Conservation (phyloP, 2,888 invertebrate species). For the Gortyna flavago region DNA sequence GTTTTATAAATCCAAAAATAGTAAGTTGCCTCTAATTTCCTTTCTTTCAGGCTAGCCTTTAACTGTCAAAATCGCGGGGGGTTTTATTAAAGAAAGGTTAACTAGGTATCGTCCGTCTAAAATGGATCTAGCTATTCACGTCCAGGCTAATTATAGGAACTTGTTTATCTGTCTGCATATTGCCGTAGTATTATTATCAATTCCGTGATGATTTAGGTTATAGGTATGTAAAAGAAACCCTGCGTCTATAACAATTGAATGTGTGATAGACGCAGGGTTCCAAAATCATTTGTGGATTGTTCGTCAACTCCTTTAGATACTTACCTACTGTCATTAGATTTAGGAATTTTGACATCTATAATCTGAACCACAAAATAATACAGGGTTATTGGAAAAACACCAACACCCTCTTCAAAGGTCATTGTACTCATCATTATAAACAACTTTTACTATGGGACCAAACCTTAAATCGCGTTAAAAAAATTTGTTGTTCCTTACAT, state of each 20-base stretch:
- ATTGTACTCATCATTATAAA: too few species aligned
- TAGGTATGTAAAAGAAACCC: background rate
- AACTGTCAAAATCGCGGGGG: background rate
- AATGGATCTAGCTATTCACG: background rate
- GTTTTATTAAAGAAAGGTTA: conserved; percentile 2
- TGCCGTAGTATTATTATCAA: background rate
- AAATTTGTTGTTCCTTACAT: too few species aligned
- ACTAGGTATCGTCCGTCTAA: background rate
- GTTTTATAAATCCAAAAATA: background rate
- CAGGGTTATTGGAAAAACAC: too few species aligned
- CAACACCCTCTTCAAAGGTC: too few species aligned
- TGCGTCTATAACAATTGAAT: too few species aligned
- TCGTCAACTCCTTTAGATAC: background rate
- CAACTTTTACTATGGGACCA: too few species aligned
- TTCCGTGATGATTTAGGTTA: background rate
- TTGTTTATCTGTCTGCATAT: background rate
- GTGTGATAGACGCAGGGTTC: background rate
- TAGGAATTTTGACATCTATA: background rate
- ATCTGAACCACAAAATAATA: background rate
- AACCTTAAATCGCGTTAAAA: too few species aligned
- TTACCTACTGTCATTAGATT: background rate
- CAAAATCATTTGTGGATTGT: background rate
- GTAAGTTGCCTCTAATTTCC: background rate
- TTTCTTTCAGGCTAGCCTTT: background rate
- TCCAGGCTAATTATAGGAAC: background rate